Evolutionary conservation across 2,888 invertebrate species (phyloP).

Genomic region (Hetaerina titia): DNA sequence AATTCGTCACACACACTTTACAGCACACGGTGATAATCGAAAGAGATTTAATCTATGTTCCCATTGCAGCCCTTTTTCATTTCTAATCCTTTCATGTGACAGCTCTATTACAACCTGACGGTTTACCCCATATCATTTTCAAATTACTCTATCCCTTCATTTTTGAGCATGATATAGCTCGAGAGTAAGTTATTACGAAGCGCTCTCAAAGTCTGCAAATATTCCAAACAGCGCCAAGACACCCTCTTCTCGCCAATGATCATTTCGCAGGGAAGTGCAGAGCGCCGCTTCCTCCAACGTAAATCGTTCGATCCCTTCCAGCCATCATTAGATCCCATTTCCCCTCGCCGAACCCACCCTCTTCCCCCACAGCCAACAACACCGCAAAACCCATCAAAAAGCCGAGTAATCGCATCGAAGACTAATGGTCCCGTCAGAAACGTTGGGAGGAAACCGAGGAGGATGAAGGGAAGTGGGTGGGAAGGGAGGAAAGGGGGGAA

Average conservation of each 20-base stretch:
- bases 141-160: not conserved
- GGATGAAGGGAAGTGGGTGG: not conserved
- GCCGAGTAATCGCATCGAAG: slow-evolving; percentile 9
- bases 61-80: not conserved
- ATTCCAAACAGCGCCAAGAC: not conserved
- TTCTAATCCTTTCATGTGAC: not conserved
- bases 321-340: slow-evolving; percentile 29
- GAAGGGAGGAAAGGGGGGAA: not conserved
- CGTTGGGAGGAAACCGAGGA: not conserved
- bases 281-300: not conserved
- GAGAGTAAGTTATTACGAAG: not conserved
- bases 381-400: not conserved
- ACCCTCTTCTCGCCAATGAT: not conserved
- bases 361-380: not conserved
- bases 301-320: slow-evolving; percentile 21
- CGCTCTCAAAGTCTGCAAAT: not conserved
- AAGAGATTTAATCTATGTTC: too few relatives aligned
- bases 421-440: not conserved
- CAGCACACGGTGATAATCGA: not conserved
- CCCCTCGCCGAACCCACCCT: not conserved
- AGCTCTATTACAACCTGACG: not conserved
- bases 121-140: not conserved
- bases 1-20: not conserved
- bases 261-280: not conserved
- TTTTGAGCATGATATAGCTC: not conserved